Evolutionary conservation across 2,113 vertebrate species (phyloP).

Genomic region (Octodon degus): DNA sequence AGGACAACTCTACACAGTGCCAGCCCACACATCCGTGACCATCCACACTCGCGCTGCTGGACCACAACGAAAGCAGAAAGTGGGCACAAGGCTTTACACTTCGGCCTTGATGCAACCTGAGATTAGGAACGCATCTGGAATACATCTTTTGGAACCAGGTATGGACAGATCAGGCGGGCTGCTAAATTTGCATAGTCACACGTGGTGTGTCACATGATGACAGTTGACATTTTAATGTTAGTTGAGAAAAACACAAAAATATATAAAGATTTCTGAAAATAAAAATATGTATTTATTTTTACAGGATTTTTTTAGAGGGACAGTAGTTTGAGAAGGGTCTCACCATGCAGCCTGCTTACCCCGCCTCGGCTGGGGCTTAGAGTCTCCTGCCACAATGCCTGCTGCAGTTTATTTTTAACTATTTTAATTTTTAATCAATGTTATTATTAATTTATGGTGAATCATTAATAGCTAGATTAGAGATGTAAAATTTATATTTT

Average conservation of each 20-base stretch:
- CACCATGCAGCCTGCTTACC: not conserved
- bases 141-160: not conserved
- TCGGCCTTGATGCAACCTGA: not conserved
- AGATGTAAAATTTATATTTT: not conserved
- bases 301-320: not conserved
- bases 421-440: not conserved
- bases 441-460: not conserved
- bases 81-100: not conserved
- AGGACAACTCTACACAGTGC: not conserved
- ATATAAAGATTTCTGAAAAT: not conserved
- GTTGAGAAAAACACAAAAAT: not conserved
- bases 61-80: not conserved
- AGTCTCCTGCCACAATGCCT: not conserved
- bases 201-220: not conserved
- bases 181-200: not conserved
- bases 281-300: not conserved
- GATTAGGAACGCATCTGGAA: not conserved
- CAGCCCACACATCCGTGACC: not conserved
- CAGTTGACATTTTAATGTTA: not conserved
- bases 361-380: too few species aligned
- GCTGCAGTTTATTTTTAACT: not conserved
- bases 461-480: not conserved
- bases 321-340: not conserved
- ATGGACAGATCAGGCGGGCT: not conserved
- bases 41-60: not conserved